Conservation (phyloP, 1,140 invertebrate species). For the Paralvinella palmiformis region DNA sequence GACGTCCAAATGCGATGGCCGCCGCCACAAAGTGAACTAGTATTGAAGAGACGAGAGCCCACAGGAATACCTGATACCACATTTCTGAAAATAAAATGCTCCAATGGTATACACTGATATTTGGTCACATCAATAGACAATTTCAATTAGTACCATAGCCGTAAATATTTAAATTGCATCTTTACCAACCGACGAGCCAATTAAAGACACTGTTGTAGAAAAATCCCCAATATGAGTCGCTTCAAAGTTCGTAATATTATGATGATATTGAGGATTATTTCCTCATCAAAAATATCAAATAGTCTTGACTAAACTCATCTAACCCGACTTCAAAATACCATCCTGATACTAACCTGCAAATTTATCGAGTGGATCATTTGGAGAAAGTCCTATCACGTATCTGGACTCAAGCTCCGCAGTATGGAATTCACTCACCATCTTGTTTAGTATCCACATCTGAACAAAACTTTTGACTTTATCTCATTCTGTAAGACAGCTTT, state of each 20-base stretch:
- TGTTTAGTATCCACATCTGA: too few relatives aligned
- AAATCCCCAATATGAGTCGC: neutral
- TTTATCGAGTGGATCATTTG: constrained; percentile 45
- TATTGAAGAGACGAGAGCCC: constrained; percentile 87
- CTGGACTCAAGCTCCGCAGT: constrained; percentile 38
- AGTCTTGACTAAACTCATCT: neutral
- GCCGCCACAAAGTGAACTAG: constrained; percentile 85
- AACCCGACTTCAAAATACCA: neutral
- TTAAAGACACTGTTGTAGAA: neutral
- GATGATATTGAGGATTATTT: neutral
- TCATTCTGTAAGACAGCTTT: too few relatives aligned
- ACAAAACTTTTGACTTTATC: too few relatives aligned
- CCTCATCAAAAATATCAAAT: neutral
- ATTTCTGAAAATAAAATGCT: constrained; percentile 62
- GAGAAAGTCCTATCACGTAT: constrained; percentile 47
- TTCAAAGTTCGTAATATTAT: neutral
- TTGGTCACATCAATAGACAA: neutral
- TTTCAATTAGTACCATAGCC: neutral
- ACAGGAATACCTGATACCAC: constrained; percentile 92
- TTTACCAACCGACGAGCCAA: neutral
- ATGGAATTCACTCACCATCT: too few relatives aligned
- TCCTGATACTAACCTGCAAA: constrained; percentile 45
- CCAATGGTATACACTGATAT: constrained; percentile 2
- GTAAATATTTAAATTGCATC: constrained; percentile 1
- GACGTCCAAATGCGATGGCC: constrained; percentile 79